Evolutionary conservation across 37 sponge, comb jelly and placozoan genomes (phyloP), one percentile per base, ranked within the genome.

Genomic region (Spongia lamella): DNA sequence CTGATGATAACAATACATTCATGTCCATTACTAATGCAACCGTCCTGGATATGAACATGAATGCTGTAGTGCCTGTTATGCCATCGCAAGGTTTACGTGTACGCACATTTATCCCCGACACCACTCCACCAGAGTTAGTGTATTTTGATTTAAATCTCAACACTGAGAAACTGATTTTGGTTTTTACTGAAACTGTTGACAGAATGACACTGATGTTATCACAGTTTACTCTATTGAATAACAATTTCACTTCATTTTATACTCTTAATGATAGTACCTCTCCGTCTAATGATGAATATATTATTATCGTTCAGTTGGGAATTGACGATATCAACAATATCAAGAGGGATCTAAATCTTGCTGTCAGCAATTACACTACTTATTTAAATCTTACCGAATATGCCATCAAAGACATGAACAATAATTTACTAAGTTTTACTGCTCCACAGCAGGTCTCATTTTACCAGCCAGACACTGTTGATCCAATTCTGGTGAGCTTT

Each of bases 121-220:
- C 79, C 16, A 92, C 93, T 40, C 35, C 43, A 43, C 95, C 95
- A 5, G 33, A 78, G 59, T 66, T 94, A 29, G 84, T 94, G 25
- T 55, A 74, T 15, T 94, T 87, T 78, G 80, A 75, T 34, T 39
- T 94, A 15, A 66, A 94, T 62, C 81, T 90, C 27, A 78, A 90
- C 55, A 9, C 75, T 2, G 95, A 94, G 51, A 85, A 82, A 37
- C 34, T 94, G 11, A 73, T 63, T 15, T 71, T 94, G 6, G 84
- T 85, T 11, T 94, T 94, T 35, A 64, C 58, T 21, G 95, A 94
- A 81, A 90, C 95, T 19, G 84, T 94, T 20, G 88, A 94, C 56
- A 26, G 34, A 17, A 19, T 63, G 3, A 88, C 95, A 22, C 77
- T 94, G 53, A 60, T 78, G 64, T 37, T 81, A 9, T 29, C 66